phyloP scores from a whole-genome alignment of 1,140 invertebrate species.

The Leptinotarsa lineolata region DNA sequence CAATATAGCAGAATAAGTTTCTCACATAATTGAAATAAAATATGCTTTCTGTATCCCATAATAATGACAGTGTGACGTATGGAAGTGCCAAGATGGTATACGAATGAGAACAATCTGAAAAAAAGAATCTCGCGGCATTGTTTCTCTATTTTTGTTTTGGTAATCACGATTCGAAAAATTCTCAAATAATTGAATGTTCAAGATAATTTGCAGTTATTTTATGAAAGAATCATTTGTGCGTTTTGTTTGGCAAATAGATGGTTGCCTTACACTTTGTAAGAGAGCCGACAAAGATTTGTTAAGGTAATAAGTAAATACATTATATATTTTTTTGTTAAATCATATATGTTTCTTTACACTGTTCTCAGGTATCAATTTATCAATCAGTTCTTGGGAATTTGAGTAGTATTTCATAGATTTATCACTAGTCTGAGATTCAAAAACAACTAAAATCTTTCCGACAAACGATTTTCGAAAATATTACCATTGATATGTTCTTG shows the following conservation, averaged over 20 bases:
- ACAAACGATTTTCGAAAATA: no score
- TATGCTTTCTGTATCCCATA: neutral
- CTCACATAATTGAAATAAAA: neutral
- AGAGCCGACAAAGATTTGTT: neutral
- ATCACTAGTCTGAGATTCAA: no score
- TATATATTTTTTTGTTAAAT: no score
- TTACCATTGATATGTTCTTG: no score
- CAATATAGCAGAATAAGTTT: neutral
- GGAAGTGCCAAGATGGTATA: neutral
- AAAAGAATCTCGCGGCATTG: neutral
- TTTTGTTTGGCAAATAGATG: neutral
- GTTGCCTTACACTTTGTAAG: neutral
- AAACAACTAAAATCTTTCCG: no score
- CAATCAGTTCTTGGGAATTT: no score
- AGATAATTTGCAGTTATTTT: neutral
- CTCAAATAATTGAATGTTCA: neutral
- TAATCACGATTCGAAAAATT: slow-evolving; percentile 1
- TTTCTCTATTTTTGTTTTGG: neutral
- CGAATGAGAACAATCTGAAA: neutral
- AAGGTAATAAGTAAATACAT: no score
- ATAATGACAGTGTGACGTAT: neutral
- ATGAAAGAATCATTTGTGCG: neutral
- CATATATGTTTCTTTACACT: no score
- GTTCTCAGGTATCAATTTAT: no score
- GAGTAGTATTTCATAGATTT: no score